Percentiles rank a stretch among this genome's conserved stretches.
Conservation (phyloP, 2,113 vertebrate genomes). For the Pseudorasbora parva region DNA sequence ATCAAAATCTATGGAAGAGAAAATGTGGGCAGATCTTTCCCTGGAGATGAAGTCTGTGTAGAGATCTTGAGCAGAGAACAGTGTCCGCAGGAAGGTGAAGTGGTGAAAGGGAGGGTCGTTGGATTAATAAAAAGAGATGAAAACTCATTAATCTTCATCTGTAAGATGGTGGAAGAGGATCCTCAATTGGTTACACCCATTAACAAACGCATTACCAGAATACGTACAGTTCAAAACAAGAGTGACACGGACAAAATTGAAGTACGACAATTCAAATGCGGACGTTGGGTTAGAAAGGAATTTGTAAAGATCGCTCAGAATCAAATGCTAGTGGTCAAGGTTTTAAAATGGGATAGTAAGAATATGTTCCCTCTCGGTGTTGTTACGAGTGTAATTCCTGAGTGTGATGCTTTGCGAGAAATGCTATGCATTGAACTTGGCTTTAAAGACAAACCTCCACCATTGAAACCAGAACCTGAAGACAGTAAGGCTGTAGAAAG, state of each 20-base stretch:
- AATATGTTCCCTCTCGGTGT: conserved; percentile 38
- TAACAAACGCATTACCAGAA: conserved; percentile 37
- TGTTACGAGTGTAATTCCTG: conserved; percentile 35
- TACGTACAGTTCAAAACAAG: not conserved
- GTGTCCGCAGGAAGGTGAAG: not conserved
- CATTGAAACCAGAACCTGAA: not conserved
- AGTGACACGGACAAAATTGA: not conserved
- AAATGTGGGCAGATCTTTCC: conserved; percentile 44
- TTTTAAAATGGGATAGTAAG: conserved; percentile 48
- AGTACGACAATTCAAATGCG: not conserved
- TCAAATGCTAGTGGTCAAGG: conserved; percentile 36
- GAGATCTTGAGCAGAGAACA: conserved; percentile 14
- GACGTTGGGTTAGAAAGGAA: not conserved
- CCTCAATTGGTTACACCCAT: not conserved
- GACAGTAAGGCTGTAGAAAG: not conserved
- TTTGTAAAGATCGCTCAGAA: not conserved
- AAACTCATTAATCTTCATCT: conserved; percentile 25
- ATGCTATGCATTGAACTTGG: conserved; percentile 1
- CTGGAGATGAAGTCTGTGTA: conserved; percentile 52
- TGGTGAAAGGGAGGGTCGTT: conserved; percentile 33
- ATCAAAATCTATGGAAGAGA: conserved; percentile 47
- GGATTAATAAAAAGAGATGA: conserved; percentile 34
- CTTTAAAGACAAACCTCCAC: conserved; percentile 6
- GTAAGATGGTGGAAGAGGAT: conserved; percentile 22
- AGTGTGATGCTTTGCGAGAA: not conserved